These are phyloP conservation scores for Oryzias javanicus DNA, from an alignment of 2,113 vertebrate species.

Conservation along the genomic window DNA sequence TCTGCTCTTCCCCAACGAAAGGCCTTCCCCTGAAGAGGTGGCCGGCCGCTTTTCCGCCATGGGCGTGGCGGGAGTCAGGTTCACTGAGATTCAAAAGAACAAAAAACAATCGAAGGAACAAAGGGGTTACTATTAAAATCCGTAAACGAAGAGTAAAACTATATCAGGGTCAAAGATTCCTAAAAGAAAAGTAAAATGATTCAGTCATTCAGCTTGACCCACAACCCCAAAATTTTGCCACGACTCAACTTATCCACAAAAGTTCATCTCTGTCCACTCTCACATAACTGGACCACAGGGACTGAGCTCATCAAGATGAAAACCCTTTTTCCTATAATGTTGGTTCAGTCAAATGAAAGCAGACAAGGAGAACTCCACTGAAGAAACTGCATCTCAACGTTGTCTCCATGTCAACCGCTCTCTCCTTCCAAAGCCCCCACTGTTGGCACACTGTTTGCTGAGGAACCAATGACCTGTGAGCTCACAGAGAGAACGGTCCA, in stretches of 20 bases:
- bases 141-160: no score
- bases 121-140: neutral
- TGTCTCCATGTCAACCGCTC: slow-evolving; percentile 58
- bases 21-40: slow-evolving; percentile 29
- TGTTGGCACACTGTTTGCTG: slow-evolving; percentile 42
- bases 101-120: neutral
- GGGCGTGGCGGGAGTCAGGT: slow-evolving; percentile 82
- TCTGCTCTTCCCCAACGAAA: slow-evolving; percentile 79
- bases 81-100: slow-evolving; percentile 72
- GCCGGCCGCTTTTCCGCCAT: slow-evolving; percentile 72
- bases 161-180: no score
- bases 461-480: slow-evolving; percentile 47
- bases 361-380: neutral
- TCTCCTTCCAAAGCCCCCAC: slow-evolving; percentile 18
- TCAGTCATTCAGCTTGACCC: no score
- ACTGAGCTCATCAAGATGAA: no score
- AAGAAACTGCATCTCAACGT: slow-evolving; percentile 24
- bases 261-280: no score
- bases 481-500: slow-evolving; percentile 29
- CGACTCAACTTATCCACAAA: no score
- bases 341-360: no score
- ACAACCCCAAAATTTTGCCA: no score
- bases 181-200: no score
- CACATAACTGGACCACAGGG: no score
- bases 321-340: no score